These are phyloP conservation scores for Camponotus floridanus DNA, from an alignment of 1,140 invertebrate species.

Conservation along the genomic window DNA sequence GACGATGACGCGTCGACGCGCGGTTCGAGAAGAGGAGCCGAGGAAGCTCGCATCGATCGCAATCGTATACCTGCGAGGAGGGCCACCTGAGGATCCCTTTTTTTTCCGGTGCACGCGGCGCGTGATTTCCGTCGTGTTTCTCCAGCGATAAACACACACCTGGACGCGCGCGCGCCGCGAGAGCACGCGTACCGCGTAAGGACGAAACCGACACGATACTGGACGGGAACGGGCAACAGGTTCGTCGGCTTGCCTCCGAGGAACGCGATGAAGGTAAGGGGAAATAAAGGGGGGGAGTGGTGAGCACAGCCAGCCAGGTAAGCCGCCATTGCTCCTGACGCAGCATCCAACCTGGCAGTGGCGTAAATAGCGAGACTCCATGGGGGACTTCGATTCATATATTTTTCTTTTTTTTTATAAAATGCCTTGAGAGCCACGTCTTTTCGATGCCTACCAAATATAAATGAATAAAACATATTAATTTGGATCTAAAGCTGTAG, in stretches of 20 bases:
- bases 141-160: not conserved
- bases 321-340: slow-evolving; percentile 77
- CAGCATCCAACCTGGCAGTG: slow-evolving; percentile 73
- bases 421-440: not conserved
- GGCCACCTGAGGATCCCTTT: not conserved
- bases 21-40: not conserved
- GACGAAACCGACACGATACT: slow-evolving; percentile 70
- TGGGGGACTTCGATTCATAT: not conserved
- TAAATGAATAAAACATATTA: not conserved
- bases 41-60: slow-evolving; percentile 32
- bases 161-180: not conserved
- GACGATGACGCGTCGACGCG: slow-evolving; percentile 22
- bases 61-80: not conserved
- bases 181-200: slow-evolving; percentile 17
- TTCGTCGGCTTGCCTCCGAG: slow-evolving; percentile 69
- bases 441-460: not conserved
- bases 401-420: not conserved
- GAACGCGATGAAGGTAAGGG: slow-evolving; percentile 61
- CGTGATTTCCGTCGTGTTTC: not conserved
- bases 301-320: slow-evolving; percentile 69
- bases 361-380: slow-evolving; percentile 48
- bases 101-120: not conserved
- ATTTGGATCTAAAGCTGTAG: too few relatives aligned
- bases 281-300: slow-evolving; percentile 8
- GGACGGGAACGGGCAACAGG: slow-evolving; percentile 75